Base-by-base conservation (phyloP, 2,888 invertebrate genomes). In the Hirtodrosophila trivittata region DNA sequence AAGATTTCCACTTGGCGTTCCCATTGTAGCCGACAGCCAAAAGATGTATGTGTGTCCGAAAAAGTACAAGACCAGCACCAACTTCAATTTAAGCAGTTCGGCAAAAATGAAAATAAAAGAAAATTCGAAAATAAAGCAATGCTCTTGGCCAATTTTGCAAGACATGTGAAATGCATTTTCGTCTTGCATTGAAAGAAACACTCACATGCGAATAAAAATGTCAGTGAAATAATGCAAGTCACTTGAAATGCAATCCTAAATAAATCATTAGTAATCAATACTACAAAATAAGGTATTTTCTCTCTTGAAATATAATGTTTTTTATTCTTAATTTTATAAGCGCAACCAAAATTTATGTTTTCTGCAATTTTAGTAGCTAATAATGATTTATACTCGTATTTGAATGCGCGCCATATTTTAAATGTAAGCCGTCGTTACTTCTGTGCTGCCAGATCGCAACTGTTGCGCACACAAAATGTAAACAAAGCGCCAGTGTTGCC, bases 111-210 rank as follows among this genome's bases (percentile, higher is more conserved):
- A 21, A 21, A 21, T 21, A 3, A 21, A 45, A 58, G 33, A 35
- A 46, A 60, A 38, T 25, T 21, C 18, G 38, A 50, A 50, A 65
- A 63, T 57, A 67, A 51, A 54, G 52, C 42, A 33, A 13, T 54
- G 39, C 51, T 45, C 13, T 50, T 54, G 50, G 52, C 50, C 66
- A 54, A 55, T 64, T 68, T 57, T 25, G 25, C 39, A 37, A 63
- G 62, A 67, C 65, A 68, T 62, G 58, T 67, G 43, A 58, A 67
- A n/a, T n/a, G n/a, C n/a, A n/a, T n/a, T n/a, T n/a, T n/a, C n/a
- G n/a, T n/a, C n/a, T n/a, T n/a, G n/a, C n/a, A n/a, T n/a, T n/a
- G n/a, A n/a, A n/a, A n/a, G n/a, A n/a, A n/a, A n/a, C n/a, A n/a
- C n/a, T n/a, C n/a, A n/a, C n/a, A n/a, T n/a, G n/a, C n/a, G n/a